A percentile compares a stretch with the other conserved stretches of the same genome.
Evolutionary conservation across 2,113 vertebrate species (phyloP).

Genomic region (Uria lomvia): DNA sequence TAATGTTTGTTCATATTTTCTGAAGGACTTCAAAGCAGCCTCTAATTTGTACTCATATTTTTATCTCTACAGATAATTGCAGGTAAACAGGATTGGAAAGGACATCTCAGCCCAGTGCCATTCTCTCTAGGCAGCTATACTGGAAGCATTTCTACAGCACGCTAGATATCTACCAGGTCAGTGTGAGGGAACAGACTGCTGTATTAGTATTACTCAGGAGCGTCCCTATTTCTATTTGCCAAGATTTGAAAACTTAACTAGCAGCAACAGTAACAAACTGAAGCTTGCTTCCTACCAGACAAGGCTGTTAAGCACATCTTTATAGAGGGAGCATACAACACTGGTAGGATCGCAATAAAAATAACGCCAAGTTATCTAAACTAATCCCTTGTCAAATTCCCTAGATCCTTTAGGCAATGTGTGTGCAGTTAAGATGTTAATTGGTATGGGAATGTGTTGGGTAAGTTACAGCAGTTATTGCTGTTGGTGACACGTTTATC

Average conservation of each 20-base stretch:
- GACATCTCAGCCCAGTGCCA: background rate
- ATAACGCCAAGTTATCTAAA: constrained; percentile 42
- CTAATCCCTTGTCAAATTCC: constrained; percentile 63
- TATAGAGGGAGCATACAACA: background rate
- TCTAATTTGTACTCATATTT: background rate
- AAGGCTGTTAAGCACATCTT: background rate
- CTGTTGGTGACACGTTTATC: background rate
- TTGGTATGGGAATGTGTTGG: background rate
- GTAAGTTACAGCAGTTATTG: constrained; percentile 16
- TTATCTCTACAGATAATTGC: background rate
- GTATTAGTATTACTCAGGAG: background rate
- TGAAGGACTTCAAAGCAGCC: background rate
- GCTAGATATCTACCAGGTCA: background rate
- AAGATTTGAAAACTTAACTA: background rate
- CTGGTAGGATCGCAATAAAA: constrained; percentile 42
- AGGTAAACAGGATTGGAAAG: background rate
- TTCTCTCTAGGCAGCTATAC: background rate
- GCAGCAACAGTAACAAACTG: background rate
- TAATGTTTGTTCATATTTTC: background rate
- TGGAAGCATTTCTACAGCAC: background rate
- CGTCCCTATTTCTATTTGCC: background rate
- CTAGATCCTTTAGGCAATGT: constrained; percentile 28
- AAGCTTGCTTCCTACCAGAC: background rate
- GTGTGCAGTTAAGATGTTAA: background rate
- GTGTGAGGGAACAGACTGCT: background rate